phyloP scores from a whole-genome alignment of 2,113 vertebrate species.

The Scophthalmus maximus region DNA sequence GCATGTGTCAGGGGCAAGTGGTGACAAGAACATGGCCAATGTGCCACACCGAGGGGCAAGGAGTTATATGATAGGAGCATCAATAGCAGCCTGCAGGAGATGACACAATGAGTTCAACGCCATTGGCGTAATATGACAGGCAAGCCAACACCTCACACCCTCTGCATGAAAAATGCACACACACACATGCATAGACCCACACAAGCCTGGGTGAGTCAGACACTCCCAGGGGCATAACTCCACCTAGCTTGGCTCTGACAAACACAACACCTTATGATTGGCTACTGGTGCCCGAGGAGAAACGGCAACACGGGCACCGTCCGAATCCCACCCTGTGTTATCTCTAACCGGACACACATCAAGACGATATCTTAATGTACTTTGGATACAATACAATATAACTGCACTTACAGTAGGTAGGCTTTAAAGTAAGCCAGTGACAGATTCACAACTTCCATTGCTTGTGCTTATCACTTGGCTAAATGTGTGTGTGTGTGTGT shows the following conservation, averaged over 20 bases:
- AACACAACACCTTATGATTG: constrained; percentile 78
- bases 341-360: constrained; percentile 11
- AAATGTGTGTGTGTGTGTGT: constrained; percentile 25
- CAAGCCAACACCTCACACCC: constrained; percentile 69
- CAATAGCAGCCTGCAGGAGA: constrained; percentile 68
- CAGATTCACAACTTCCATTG: constrained; percentile 15
- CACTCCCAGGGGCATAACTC: constrained; percentile 70
- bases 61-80: constrained; percentile 67
- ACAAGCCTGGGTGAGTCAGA: constrained; percentile 70
- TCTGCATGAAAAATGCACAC: constrained; percentile 46
- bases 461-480: constrained; percentile 24
- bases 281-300: constrained; percentile 65
- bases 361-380: not conserved
- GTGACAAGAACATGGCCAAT: constrained; percentile 53
- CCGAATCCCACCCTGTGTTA: constrained; percentile 33
- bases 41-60: constrained; percentile 41
- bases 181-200: constrained; percentile 24
- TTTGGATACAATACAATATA: constrained; percentile 5
- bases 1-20: constrained; percentile 41
- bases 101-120: constrained; percentile 76
- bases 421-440: too few relatives aligned
- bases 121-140: constrained; percentile 70
- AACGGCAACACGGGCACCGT: constrained; percentile 37
- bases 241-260: constrained; percentile 75
- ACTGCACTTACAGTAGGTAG: not conserved